phyloP scores from a whole-genome alignment of 1,140 invertebrate genomes.

The Drosophila baimaii region DNA sequence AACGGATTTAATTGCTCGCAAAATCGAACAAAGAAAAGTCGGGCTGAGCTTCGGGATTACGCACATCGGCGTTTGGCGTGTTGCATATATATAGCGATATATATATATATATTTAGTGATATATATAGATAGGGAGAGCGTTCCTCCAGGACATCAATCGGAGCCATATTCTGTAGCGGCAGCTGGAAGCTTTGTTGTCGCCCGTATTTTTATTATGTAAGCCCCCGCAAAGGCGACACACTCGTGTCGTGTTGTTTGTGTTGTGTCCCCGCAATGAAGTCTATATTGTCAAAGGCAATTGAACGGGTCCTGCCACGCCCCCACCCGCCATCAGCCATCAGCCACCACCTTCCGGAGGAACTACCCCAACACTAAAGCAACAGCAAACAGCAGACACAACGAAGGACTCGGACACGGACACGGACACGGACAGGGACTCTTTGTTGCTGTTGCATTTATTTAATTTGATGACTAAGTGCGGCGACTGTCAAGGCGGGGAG shows the following conservation, averaged over 20 bases:
- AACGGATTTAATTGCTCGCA: conserved; percentile 7
- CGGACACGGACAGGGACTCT: conserved; percentile 19
- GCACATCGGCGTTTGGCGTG: conserved; percentile 17
- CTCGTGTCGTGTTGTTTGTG: conserved; percentile 19
- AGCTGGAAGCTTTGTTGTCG: conserved; percentile 37
- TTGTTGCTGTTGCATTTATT: conserved; percentile 57
- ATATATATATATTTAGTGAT: not conserved
- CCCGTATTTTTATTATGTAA: conserved; percentile 60
- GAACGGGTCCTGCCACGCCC: conserved; percentile 21
- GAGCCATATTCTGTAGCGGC: conserved; percentile 17
- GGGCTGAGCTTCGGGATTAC: conserved; percentile 12
- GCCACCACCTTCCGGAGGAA: conserved; percentile 7
- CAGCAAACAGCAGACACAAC: conserved; percentile 13
- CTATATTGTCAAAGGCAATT: conserved; percentile 65
- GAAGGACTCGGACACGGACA: conserved; percentile 13
- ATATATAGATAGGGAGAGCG: not conserved
- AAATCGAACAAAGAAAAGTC: conserved; percentile 15
- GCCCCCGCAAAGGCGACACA: not conserved
- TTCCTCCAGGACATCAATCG: conserved; percentile 9
- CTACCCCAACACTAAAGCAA: conserved; percentile 24
- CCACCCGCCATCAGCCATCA: not conserved
- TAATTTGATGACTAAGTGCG: conserved; percentile 56
- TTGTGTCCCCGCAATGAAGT: conserved; percentile 60
- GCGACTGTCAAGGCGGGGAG: not conserved
- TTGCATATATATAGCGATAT: not conserved